Conservation (phyloP, 2,113 vertebrate genomes). For the Rostratula benghalensis region DNA sequence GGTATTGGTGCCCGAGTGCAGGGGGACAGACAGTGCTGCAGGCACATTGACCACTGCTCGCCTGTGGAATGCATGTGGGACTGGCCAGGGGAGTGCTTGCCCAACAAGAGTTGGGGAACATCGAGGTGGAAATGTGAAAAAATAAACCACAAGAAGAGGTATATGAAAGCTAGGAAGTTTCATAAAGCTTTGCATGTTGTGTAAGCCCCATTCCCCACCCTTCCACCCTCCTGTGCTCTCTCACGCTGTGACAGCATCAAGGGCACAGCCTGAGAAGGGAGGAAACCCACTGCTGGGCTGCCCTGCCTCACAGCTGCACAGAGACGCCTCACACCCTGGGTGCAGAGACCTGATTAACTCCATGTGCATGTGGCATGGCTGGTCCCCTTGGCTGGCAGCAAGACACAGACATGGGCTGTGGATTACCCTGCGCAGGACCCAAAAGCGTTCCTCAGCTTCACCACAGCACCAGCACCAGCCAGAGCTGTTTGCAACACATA, state of each 20-base stretch:
- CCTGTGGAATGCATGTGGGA: neutral
- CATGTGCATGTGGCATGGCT: rapidly evolving
- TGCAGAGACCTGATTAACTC: neutral
- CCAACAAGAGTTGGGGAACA: rapidly evolving
- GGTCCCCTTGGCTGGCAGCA: neutral
- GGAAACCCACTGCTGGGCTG: neutral
- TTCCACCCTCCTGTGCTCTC: neutral
- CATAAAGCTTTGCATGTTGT: neutral
- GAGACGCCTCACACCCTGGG: neutral
- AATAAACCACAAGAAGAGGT: neutral
- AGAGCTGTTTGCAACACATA: neutral
- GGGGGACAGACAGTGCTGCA: rapidly evolving
- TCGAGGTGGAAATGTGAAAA: neutral
- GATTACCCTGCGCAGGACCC: neutral
- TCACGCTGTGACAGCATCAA: neutral
- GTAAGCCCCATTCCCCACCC: neutral
- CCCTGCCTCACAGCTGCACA: neutral
- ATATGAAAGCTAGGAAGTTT: neutral
- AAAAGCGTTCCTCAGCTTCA: neutral
- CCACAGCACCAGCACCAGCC: neutral
- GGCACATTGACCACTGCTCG: neutral
- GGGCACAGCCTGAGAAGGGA: neutral
- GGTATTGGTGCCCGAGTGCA: neutral
- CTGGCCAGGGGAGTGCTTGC: rapidly evolving
- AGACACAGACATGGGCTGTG: neutral